Evolutionary conservation across 2,888 invertebrate species (phyloP).

Genomic region (Aleiodes alternator): DNA sequence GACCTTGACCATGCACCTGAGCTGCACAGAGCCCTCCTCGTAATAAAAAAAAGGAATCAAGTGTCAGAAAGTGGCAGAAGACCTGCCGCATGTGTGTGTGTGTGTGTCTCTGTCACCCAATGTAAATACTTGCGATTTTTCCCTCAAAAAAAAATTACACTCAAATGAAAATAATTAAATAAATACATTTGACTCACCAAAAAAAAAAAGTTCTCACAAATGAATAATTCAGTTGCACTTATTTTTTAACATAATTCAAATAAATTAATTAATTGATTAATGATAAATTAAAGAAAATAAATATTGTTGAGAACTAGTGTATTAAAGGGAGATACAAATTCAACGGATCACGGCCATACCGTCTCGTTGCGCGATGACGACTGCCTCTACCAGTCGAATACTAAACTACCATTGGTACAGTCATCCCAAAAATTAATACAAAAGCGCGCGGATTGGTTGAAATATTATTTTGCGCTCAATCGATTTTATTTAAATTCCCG

Average conservation of each 20-base stretch:
- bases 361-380: slow-evolving; percentile 68
- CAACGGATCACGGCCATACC: slow-evolving; percentile 67
- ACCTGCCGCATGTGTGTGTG: slow-evolving; percentile 58
- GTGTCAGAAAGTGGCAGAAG: slow-evolving; percentile 67
- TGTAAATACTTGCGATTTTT: slow-evolving; percentile 34
- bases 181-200: background rate
- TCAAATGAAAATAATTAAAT: background rate
- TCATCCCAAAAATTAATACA: slow-evolving; percentile 57
- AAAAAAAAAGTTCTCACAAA: background rate
- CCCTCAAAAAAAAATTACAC: background rate
- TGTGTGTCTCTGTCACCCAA: slow-evolving; percentile 61
- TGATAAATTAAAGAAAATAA: slow-evolving; percentile 6
- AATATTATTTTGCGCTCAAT: background rate
- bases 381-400: slow-evolving; percentile 69
- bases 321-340: slow-evolving; percentile 57
- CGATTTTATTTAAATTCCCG: slow-evolving; percentile 20
- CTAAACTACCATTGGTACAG: slow-evolving; percentile 67
- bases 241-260: background rate
- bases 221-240: background rate
- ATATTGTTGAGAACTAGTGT: background rate
- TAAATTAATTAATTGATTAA: background rate
- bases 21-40: slow-evolving; percentile 1
- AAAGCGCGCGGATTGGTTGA: slow-evolving; percentile 21
- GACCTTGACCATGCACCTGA: slow-evolving; percentile 23
- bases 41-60: slow-evolving; percentile 48